Base-by-base conservation (phyloP, 2,888 invertebrate genomes). In the Drosophila kuntzei region DNA sequence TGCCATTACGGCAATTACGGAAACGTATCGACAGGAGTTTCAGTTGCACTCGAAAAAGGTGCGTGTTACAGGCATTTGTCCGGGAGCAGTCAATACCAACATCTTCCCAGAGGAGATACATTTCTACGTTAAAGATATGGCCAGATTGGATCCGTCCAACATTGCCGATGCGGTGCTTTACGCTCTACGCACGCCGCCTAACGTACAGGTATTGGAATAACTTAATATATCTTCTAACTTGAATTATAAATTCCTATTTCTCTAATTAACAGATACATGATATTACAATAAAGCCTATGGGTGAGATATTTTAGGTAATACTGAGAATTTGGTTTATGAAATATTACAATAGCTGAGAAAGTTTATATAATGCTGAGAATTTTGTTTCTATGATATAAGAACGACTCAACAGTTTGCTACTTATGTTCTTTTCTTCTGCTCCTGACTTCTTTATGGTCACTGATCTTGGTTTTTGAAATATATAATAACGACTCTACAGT, bases 21-120 rank as follows among this genome's bases (percentile, higher is more conserved):
- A 92, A 71, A 90, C 90, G 0, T 90, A 92, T 66, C 87, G 93
- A 0, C 91, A 92, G 70, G 93, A 93, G 76, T 91, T 93, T 53
- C 90, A 91, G 66, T 61, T 90, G 62, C 87, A 91, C 64, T 86
- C 89, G 39, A 91, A 87, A 20, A 91, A 90, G 20, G 86, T 92
- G 20, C 86, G 90, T 11, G 77, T 92, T 0, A 91, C 92, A 2
- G 91, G 91, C 2, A 91, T 92, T 39, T 91, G 91, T 61, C 92
- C 92, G 0, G 92, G 92, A 3, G 91, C 91, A 2, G 91, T 91
- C 0, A 89, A 91, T 37, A 92, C 92, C 12, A 90, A 92, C 41
- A 91, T 92, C 1, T 91, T 91, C 65, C 92, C 92, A 0, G 71
- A 90, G 49, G 91, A 92, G 67, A 91, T 91, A 55, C 89, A 91